Conservation (phyloP, 1,140 invertebrate species). For the Lordiphosa mommai region DNA sequence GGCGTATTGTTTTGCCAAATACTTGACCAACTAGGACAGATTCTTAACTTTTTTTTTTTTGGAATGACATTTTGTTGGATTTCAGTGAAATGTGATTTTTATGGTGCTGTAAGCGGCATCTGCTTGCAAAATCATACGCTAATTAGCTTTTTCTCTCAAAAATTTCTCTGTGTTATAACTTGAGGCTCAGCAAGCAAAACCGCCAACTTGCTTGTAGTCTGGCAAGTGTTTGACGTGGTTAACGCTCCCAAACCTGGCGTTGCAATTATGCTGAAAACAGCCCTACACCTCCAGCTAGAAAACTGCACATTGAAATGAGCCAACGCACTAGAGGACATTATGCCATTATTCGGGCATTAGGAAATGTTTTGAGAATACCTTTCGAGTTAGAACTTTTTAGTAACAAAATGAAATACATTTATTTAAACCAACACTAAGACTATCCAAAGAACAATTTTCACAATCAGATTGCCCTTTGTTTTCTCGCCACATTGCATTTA, state of each 20-base stretch:
- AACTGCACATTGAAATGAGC: neutral
- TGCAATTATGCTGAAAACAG: slow-evolving; percentile 41
- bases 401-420: too few species aligned
- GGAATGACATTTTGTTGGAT: slow-evolving; percentile 34
- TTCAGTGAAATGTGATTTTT: slow-evolving; percentile 42
- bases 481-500: too few species aligned
- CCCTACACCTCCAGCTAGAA: slow-evolving; percentile 18
- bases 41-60: slow-evolving; percentile 57
- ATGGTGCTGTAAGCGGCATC: neutral
- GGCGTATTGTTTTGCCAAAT: slow-evolving; percentile 67
- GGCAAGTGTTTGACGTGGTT: slow-evolving; percentile 8
- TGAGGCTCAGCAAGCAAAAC: slow-evolving; percentile 36
- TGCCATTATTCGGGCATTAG: too few species aligned
- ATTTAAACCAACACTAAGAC: too few species aligned
- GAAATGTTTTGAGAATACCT: too few species aligned
- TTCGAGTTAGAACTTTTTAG: too few species aligned
- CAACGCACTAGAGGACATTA: too few species aligned
- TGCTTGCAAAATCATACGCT: slow-evolving; percentile 25
- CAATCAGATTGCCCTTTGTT: too few species aligned
- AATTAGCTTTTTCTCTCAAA: slow-evolving; percentile 31
- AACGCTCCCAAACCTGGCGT: slow-evolving; percentile 27
- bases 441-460: too few species aligned
- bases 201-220: slow-evolving; percentile 17
- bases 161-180: slow-evolving; percentile 20
- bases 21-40: slow-evolving; percentile 55